Conservation (phyloP, 2,113 vertebrate genomes). For the Puffinus mauretanicus region DNA sequence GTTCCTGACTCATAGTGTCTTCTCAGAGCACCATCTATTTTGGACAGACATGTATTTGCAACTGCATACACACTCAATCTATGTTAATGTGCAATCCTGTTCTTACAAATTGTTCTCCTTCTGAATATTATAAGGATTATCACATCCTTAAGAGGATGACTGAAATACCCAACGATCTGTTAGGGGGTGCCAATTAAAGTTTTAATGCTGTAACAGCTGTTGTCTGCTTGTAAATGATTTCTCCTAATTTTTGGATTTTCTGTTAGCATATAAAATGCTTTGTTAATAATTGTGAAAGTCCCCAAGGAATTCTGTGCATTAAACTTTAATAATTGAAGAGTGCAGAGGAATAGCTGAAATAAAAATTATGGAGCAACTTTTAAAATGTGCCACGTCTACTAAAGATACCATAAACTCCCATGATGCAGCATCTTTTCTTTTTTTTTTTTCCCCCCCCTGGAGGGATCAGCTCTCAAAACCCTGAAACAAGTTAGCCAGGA, state of each 20-base stretch:
- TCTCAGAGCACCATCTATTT: not conserved
- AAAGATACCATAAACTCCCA: not conserved
- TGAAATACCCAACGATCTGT: conserved; percentile 4
- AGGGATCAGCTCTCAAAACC: not conserved
- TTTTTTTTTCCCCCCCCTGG: not conserved
- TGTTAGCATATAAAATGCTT: conserved; percentile 46
- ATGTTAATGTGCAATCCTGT: not conserved
- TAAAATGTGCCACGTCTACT: not conserved
- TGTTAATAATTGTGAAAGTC: conserved; percentile 55
- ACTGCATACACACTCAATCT: not conserved
- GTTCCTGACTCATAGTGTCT: not conserved
- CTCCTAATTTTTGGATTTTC: conserved; percentile 50
- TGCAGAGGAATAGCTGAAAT: not conserved
- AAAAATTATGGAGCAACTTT: not conserved
- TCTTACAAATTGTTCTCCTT: conserved; percentile 8
- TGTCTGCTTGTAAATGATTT: conserved; percentile 57
- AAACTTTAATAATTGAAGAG: conserved; percentile 52
- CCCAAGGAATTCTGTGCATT: conserved; percentile 25
- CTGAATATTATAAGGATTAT: conserved; percentile 11
- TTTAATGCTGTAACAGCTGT: conserved; percentile 55
- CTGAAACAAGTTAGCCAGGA: not conserved
- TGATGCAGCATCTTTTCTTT: not conserved
- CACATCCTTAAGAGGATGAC: conserved; percentile 34
- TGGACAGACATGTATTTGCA: not conserved
- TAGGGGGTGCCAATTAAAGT: conserved; percentile 37